Percentiles rank a stretch among this genome's conserved stretches.
Conservation (phyloP, 2,113 vertebrate species). For the Hydrochoerus hydrochaeris region DNA sequence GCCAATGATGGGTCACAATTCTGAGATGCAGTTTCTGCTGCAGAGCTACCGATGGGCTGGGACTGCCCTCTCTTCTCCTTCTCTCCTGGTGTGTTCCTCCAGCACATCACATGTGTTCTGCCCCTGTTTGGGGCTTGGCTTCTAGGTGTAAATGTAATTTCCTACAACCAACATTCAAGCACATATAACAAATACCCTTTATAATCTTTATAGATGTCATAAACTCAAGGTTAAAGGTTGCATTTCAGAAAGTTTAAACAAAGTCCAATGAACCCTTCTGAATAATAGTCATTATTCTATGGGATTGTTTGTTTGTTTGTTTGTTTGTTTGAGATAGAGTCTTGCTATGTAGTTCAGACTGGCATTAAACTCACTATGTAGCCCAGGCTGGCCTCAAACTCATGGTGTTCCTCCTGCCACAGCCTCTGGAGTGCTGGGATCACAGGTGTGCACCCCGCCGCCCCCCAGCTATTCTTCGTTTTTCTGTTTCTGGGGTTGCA, state of each 20-base stretch:
- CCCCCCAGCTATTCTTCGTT: not conserved
- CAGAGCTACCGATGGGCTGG: no score
- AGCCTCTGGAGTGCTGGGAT: not conserved
- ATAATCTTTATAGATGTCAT: not conserved
- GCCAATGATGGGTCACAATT: not conserved
- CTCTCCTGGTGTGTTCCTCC: no score
- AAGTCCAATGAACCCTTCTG: not conserved
- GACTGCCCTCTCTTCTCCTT: no score
- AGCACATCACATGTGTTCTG: accelerated
- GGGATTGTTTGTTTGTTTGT: not conserved
- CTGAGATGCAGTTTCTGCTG: not conserved
- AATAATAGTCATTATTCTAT: not conserved
- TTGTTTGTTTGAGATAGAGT: not conserved
- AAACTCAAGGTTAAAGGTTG: not conserved
- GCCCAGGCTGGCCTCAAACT: not conserved
- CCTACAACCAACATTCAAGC: not conserved
- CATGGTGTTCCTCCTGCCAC: not conserved
- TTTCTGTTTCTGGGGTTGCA: not conserved
- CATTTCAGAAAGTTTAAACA: conserved; percentile 11
- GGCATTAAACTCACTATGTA: not conserved
- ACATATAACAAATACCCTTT: not conserved
- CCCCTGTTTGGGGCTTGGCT: not conserved
- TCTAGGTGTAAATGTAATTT: not conserved
- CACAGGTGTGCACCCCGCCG: not conserved
- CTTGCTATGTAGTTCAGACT: not conserved